These are phyloP conservation scores for Trigoniulus corallinus DNA, from an alignment of 1,140 invertebrate species.

Conservation along the genomic window DNA sequence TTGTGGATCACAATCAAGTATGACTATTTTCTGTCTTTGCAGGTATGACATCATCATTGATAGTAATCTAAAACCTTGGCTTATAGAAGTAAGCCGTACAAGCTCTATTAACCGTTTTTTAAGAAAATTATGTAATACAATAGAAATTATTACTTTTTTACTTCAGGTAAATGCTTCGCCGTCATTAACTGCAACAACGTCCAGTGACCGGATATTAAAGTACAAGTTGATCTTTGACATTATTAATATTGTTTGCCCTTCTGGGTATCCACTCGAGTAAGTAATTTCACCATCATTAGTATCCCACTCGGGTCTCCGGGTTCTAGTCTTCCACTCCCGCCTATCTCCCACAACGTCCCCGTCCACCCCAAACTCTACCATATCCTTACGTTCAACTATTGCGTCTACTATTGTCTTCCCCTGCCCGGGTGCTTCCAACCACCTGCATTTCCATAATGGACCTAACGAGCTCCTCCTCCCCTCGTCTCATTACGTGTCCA, in stretches of 20 bases:
- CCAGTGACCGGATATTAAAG: constrained; percentile 88
- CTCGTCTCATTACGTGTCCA: too few relatives aligned
- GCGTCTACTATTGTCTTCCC: too few relatives aligned
- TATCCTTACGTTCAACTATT: too few relatives aligned
- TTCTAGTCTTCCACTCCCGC: too few relatives aligned
- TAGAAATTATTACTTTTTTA: background rate
- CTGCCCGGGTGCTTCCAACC: too few relatives aligned
- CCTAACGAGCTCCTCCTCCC: too few relatives aligned
- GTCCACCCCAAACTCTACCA: too few relatives aligned
- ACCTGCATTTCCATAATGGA: too few relatives aligned
- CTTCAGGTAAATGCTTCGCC: constrained; percentile 82
- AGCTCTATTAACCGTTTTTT: background rate
- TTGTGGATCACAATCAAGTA: background rate
- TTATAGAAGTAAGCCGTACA: constrained; percentile 42
- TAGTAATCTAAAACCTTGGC: constrained; percentile 66
- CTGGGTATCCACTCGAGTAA: constrained; percentile 75
- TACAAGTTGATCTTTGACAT: constrained; percentile 92
- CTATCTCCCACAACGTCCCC: too few relatives aligned
- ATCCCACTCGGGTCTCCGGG: too few relatives aligned
- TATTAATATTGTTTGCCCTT: constrained; percentile 72
- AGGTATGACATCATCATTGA: constrained; percentile 76
- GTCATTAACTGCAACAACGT: constrained; percentile 82
- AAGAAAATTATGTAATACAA: background rate
- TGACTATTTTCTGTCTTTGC: too few relatives aligned
- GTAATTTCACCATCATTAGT: too few relatives aligned